Evolutionary conservation across 1,140 invertebrate genomes (phyloP), one percentile per base, ranked within the genome.

Genomic region (Campoletis sonorensis): DNA sequence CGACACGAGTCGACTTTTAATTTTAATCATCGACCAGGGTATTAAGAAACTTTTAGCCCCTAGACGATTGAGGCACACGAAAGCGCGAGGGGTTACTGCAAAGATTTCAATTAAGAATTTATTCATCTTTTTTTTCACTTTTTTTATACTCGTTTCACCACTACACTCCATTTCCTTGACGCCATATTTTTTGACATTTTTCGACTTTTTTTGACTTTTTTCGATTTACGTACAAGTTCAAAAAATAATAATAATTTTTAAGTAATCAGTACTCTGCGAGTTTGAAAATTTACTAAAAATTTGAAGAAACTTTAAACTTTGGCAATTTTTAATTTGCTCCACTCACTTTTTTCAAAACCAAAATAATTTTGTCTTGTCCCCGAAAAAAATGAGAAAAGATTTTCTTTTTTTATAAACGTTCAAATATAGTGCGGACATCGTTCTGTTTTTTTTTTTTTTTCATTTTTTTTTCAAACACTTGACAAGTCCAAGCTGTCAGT

Each of bases 91-190:
- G 45, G 82, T 83, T 84, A 80, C 84, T 81, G 87, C 40, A 81
- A 86, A 85, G 86, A 86, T 88, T 88, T 88, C 87, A 88, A 88
- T 88, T 88, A 88, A 87, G 84, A 86, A 88, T 87, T 88, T 88
- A 82, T 86, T 83, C 83, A 77, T 81, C 83, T 77, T 82, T 77
- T 79, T n/a, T 64, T 84, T 85, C 85, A 84, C 85, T 82, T 75
- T 49, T 77, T 80, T 82, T 79, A 79, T 76, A 71, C 76, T 27
- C 37, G 75, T 33, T 82, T 27, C 23, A 23, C 11, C n/a, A 23
- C 27, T 13, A 23, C n/a, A 64, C 23, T 64, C n/a, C 23, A n/a
- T 26, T 23, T 23, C 13, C n/a, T 27, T 26, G 61, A 64, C n/a
- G 61, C 21, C 30, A 45, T 11, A 45, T 45, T 45, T 45, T 45